Percentiles rank a stretch among this genome's conserved stretches.
These are phyloP conservation scores for Liodrosophila aerea DNA, from an alignment of 2,888 invertebrate genomes.

Conservation along the genomic window DNA sequence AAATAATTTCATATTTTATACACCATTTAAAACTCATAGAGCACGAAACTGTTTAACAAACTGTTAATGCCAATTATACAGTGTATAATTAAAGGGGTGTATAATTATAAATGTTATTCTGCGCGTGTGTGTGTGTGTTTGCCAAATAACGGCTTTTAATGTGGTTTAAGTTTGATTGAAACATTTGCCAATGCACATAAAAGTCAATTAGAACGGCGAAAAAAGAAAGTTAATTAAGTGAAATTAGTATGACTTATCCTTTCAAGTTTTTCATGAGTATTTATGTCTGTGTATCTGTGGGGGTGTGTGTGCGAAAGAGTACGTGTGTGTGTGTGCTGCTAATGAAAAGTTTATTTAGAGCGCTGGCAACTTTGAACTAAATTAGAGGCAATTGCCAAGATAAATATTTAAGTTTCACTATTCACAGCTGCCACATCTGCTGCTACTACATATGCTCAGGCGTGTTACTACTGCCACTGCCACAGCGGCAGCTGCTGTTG, in stretches of 20 bases:
- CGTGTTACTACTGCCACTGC: conserved; percentile 13
- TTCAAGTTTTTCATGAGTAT: conserved; percentile 2
- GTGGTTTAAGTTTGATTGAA: conserved; percentile 55
- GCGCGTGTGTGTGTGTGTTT: too few relatives aligned
- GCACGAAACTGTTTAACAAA: too few relatives aligned
- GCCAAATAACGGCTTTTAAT: conserved; percentile 12
- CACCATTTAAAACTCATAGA: too few relatives aligned
- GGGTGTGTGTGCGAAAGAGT: conserved; percentile 12
- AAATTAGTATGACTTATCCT: conserved; percentile 49
- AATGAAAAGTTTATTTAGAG: conserved; percentile 76
- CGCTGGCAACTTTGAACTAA: conserved; percentile 67
- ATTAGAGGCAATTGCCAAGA: conserved; percentile 78
- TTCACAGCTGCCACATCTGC: conserved; percentile 57
- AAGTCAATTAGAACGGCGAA: conserved; percentile 48
- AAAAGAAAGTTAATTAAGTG: conserved; percentile 58
- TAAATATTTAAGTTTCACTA: conserved; percentile 75
- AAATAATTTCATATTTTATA: too few relatives aligned
- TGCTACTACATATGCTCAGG: conserved; percentile 17
- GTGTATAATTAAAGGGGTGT: too few relatives aligned
- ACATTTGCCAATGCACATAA: conserved; percentile 53
- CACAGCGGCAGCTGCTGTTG: not conserved
- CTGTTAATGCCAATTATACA: too few relatives aligned
- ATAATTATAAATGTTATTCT: too few relatives aligned
- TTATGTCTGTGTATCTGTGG: conserved; percentile 6
- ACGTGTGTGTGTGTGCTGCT: conserved; percentile 46